Conservation (phyloP, 2,797 vertebrate genomes). For the Antennarius maculatus region DNA sequence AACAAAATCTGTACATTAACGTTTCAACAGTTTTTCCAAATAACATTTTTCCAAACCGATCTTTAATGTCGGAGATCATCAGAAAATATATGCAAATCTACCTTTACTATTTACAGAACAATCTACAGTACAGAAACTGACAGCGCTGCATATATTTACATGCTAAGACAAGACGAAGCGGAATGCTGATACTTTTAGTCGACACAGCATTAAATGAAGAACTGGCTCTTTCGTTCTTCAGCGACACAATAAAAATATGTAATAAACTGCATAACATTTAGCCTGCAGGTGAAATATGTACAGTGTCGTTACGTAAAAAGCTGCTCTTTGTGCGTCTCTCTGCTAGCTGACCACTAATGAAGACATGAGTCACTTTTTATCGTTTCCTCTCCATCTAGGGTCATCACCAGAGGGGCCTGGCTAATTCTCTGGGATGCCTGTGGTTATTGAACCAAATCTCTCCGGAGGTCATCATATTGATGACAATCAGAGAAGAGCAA, state of each 20-base stretch:
- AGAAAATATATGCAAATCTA: conserved; percentile 77
- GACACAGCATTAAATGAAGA: background rate
- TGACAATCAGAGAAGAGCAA: conserved; percentile 40
- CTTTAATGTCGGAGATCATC: conserved; percentile 59
- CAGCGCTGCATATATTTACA: conserved; percentile 1
- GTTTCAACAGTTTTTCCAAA: conserved; percentile 66
- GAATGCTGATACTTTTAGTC: conserved; percentile 14
- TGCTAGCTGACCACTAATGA: background rate
- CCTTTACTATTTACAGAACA: conserved; percentile 76
- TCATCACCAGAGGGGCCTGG: conserved; percentile 10
- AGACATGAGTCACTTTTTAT: background rate
- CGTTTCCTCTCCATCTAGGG: conserved; percentile 1
- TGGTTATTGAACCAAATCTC: conserved; percentile 40
- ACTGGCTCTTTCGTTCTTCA: background rate
- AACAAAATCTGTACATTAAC: conserved; percentile 83
- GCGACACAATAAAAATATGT: background rate
- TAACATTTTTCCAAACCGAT: conserved; percentile 46
- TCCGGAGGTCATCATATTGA: conserved; percentile 45
- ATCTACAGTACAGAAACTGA: conserved; percentile 37
- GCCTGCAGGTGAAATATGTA: conserved; percentile 40
- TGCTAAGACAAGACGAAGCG: conserved; percentile 12
- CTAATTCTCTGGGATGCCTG: conserved; percentile 24
- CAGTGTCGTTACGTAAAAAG: conserved; percentile 56
- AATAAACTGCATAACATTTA: conserved; percentile 28
- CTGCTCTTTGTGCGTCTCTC: background rate